Base-by-base conservation (phyloP, 2,113 vertebrate genomes). In the Lutjanus erythropterus region DNA sequence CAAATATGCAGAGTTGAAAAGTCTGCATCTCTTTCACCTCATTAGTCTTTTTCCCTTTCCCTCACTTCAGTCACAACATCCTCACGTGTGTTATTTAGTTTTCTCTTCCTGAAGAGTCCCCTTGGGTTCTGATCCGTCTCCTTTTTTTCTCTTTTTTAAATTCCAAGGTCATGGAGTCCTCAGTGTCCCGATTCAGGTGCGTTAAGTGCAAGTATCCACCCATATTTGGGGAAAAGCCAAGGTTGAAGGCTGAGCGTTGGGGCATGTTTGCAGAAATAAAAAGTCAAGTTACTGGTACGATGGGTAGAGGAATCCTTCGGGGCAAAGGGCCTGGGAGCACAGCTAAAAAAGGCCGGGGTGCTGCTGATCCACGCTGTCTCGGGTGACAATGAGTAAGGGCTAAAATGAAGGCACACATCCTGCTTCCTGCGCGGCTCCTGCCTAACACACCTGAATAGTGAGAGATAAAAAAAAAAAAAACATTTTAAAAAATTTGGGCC, bases 401-500 rank as follows among this genome's bases (percentile, higher is more conserved):
- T 97, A 80, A 97, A 96, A 98, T 99, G 97, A 99, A 99, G 98
- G 97, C 98, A 98, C 97, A 96, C 97, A 94, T 96, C 97, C 97
- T 94, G 89, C 90, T 94, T 92, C 89, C 84, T 81, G 95, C 96
- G 94, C 94, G 86, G 95, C 95, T 89, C 95, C 95, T 94, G 93
- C 94, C 96, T 98, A 99, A 96, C 98, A 99, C 95, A 99, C 98
- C 98, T 99, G 95, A 27, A 83, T 5, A 68, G 37, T 12, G 69
- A 62, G 61, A 65, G 18, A 84, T 9, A 72, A 10, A 42, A 12
- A 80, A 73, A 56, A 12, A 59, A 16, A 29, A 8, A 71, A 31
- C 23, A 73, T 5, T 50, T 46, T 60, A 21, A 62, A 53, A 42
- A 29, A 60, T 21, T 2, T 7, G 16, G 39, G 52, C 18, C 9